Percentiles rank a stretch among this genome's conserved stretches.
phyloP scores from a whole-genome alignment of 2,797 vertebrate genomes.

The Capromys pilorides region DNA sequence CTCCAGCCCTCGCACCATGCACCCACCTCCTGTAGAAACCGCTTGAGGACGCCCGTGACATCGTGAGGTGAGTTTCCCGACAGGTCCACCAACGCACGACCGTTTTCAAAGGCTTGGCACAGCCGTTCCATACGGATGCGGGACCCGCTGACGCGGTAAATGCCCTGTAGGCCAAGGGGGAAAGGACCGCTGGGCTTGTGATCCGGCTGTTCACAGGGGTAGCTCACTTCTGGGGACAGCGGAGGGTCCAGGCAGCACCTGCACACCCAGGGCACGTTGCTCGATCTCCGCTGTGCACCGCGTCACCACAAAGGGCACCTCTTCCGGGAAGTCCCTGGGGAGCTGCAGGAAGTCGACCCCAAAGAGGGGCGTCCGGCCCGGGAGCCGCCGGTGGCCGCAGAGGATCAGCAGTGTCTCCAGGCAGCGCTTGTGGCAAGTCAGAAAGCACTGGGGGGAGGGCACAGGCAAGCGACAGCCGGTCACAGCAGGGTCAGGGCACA shows the following conservation, averaged over 20 bases:
- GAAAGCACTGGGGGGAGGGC: slow-evolving; percentile 87
- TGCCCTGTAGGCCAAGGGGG: slow-evolving; percentile 85
- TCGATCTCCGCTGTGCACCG: slow-evolving; percentile 94
- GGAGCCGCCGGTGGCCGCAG: slow-evolving; percentile 90
- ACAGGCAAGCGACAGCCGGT: not conserved
- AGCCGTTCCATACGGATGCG: slow-evolving; percentile 93
- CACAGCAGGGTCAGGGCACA: not conserved
- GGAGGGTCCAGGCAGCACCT: slow-evolving; percentile 85
- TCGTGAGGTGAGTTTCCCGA: slow-evolving; percentile 95
- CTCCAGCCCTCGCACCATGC: not conserved
- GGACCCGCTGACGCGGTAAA: slow-evolving; percentile 95
- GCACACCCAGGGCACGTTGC: slow-evolving; percentile 89
- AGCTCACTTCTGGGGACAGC: not conserved
- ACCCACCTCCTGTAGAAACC: slow-evolving; percentile 95
- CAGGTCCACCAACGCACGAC: slow-evolving; percentile 92
- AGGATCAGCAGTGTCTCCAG: slow-evolving; percentile 91
- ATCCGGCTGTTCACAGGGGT: not conserved
- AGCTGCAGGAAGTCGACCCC: slow-evolving; percentile 89
- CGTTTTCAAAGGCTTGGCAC: slow-evolving; percentile 93
- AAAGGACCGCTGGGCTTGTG: not conserved
- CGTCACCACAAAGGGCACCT: slow-evolving; percentile 92
- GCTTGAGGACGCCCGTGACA: slow-evolving; percentile 93
- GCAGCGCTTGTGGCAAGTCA: slow-evolving; percentile 95
- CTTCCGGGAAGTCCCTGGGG: slow-evolving; percentile 86
- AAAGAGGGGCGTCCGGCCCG: slow-evolving; percentile 87